A percentile compares a stretch with the other conserved stretches of the same genome.
Conservation (phyloP, 2,797 vertebrate genomes). For the Pseudochirops cupreus region DNA sequence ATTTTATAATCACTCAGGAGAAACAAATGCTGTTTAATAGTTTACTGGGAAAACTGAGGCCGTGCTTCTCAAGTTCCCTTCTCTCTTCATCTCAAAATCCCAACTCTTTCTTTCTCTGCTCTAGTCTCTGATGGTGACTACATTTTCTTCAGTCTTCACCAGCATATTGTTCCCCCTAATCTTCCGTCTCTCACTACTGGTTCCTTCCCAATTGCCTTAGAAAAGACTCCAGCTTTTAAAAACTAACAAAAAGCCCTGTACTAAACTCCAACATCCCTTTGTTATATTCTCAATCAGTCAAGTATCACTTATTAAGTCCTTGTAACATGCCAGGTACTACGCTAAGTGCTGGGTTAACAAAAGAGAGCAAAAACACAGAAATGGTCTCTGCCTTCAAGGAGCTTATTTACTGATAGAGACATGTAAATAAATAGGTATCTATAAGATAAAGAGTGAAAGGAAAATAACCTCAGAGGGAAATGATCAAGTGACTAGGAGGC, state of each 20-base stretch:
- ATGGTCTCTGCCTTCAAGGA: not conserved
- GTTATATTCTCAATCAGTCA: not conserved
- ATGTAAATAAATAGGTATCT: not conserved
- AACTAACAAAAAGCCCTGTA: not conserved
- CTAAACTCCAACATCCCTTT: not conserved
- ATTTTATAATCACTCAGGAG: not conserved
- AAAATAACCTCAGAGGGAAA: not conserved
- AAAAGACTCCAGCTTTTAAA: not conserved
- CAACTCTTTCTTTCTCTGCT: not conserved
- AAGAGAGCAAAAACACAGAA: not conserved
- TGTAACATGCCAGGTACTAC: not conserved
- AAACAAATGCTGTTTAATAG: not conserved
- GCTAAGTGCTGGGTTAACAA: not conserved
- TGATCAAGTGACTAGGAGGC: not conserved
- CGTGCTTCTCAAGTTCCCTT: not conserved
- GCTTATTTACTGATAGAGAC: not conserved
- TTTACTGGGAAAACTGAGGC: not conserved
- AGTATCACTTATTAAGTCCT: not conserved
- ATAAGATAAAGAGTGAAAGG: not conserved
- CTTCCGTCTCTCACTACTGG: too few relatives aligned
- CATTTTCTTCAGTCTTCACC: not conserved
- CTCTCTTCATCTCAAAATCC: not conserved
- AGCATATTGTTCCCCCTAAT: too few relatives aligned
- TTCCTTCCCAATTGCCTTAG: too few relatives aligned
- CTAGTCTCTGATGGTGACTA: not conserved